phyloP scores from a whole-genome alignment of 2,113 vertebrate species.

The Myotis davidii region DNA sequence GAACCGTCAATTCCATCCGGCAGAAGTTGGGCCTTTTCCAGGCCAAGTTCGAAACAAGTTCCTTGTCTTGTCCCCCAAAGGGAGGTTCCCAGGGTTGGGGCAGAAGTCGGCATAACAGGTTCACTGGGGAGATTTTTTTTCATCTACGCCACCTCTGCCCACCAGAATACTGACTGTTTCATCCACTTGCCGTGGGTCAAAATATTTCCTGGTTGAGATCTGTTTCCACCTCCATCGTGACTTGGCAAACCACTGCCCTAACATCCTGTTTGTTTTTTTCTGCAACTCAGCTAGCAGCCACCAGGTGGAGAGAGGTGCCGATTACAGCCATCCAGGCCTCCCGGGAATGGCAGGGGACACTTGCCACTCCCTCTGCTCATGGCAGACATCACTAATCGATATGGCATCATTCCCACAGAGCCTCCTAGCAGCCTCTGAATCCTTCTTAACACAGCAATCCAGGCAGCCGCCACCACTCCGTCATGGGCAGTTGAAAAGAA shows the following conservation, averaged over 20 bases:
- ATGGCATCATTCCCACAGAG: no score
- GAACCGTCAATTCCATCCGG: neutral
- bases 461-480: neutral
- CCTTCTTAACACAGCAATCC: neutral
- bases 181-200: neutral
- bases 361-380: neutral
- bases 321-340: rapidly evolving
- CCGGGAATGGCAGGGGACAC: no score
- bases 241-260: neutral
- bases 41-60: neutral
- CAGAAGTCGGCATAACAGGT: neutral
- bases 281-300: neutral
- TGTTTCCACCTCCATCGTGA: neutral
- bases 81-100: neutral
- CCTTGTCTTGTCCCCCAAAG: neutral
- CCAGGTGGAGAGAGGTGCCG: neutral
- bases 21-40: neutral
- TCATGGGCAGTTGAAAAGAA: neutral
- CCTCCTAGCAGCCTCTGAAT: neutral
- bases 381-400: neutral
- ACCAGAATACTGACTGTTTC: no score
- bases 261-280: neutral
- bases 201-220: neutral
- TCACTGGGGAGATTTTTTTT: neutral
- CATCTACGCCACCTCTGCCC: neutral